phyloP scores from a whole-genome alignment of 2,113 vertebrate species.

The Hemicordylus capensis region DNA sequence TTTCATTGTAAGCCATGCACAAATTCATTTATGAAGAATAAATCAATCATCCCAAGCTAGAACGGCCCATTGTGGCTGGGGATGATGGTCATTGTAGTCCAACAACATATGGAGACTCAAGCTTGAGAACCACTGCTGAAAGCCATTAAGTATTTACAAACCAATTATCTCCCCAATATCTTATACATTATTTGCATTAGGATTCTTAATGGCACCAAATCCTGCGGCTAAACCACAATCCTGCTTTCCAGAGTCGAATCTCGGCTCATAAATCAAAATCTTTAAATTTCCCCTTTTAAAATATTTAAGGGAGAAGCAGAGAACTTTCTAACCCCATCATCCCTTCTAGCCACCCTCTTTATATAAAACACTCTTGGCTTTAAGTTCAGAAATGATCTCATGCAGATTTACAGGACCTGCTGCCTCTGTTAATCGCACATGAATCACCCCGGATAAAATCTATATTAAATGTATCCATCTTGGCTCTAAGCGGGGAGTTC shows the following conservation, averaged over 20 bases:
- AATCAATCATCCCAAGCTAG: no score
- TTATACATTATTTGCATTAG: constrained; percentile 37
- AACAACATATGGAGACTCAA: no score
- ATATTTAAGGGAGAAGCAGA: constrained; percentile 28
- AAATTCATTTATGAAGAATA: no score
- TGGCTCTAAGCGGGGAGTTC: constrained; percentile 30
- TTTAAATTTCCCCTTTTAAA: constrained; percentile 30
- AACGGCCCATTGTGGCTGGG: no score
- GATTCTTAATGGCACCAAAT: not conserved
- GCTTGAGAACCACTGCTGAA: no score
- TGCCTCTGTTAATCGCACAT: constrained; percentile 24
- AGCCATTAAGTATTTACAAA: constrained; percentile 34
- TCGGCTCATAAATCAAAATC: constrained; percentile 56
- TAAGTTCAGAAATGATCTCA: constrained; percentile 13
- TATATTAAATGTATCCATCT: constrained; percentile 42
- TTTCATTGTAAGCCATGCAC: no score
- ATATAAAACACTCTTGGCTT: constrained; percentile 36
- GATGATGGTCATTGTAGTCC: no score
- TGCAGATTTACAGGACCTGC: constrained; percentile 50
- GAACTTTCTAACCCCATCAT: constrained; percentile 17
- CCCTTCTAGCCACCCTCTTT: not conserved
- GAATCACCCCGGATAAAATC: constrained; percentile 33
- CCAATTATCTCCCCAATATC: constrained; percentile 34
- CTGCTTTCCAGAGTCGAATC: constrained; percentile 54
- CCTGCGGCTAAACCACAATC: constrained; percentile 32